Evolutionary conservation across 1,140 invertebrate species (phyloP), one percentile per base, ranked within the genome.

Genomic region (Diabrotica virgifera): DNA sequence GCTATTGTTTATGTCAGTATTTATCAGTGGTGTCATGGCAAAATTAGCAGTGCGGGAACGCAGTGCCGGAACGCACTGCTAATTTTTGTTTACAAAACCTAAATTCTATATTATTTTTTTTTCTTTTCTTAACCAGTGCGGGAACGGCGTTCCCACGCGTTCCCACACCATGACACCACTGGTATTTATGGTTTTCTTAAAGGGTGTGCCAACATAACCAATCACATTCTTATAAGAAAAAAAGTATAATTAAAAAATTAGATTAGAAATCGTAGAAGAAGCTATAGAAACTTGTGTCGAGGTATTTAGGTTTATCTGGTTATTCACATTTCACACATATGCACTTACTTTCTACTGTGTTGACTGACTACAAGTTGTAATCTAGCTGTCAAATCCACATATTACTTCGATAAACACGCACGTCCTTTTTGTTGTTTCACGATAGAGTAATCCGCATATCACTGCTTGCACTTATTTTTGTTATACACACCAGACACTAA

Each of bases 331-430:
- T n/a, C 53, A 55, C 35, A 55, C 52, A 52, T 60, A 51, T 60
- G 52, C 52, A 59, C 36, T 55, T 65, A 65, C 64, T 65, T 65
- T 65, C 64, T 65, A 65, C 59, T 65, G 24, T 24, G 24, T 24
- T 24, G 24, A 12, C 52, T 52, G 24, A 36, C 54, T 52, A 57
- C 59, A 65, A 60, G 37, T 14, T 60, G n/a, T 14, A 54, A 56
- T 40, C 35, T 65, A 56, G 35, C 59, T 62, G 64, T 65, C 52
- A 62, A 65, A 64, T 59, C 9, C 63, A 60, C 63, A 64, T 64
- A 59, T 62, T 62, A 58, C 36, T 24, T 11, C 5, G 46, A 35
- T 65, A 11, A 8, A 52, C 14, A 58, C 13, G 10, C 9, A 51
- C 14, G n/a, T 24, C 55, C 12, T 40, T 37, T 7, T 38, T 37